These are phyloP conservation scores for Babyrousa celebensis DNA, from an alignment of 2,797 vertebrate genomes.

Conservation along the genomic window DNA sequence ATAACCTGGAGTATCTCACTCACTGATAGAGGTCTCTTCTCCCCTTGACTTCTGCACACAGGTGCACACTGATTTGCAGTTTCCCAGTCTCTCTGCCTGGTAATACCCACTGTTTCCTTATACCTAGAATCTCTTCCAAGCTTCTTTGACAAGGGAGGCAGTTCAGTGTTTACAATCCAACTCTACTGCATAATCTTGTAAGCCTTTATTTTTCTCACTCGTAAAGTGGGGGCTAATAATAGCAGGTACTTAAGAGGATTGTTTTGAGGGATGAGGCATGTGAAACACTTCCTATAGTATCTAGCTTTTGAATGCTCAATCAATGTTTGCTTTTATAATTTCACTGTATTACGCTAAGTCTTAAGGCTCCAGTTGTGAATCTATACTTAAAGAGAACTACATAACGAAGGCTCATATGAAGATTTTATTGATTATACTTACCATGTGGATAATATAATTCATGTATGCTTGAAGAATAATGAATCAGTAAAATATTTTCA, in stretches of 20 bases:
- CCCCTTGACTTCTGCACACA: not conserved
- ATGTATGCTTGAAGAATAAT: constrained; percentile 55
- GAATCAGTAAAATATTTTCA: not conserved
- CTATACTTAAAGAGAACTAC: not conserved
- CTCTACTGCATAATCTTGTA: not conserved
- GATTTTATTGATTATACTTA: constrained; percentile 15
- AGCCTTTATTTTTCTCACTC: not conserved
- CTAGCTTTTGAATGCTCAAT: not conserved
- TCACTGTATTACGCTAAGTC: not conserved
- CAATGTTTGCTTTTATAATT: not conserved
- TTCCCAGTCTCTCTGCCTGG: not conserved
- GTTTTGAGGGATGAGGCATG: constrained; percentile 16
- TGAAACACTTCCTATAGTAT: not conserved
- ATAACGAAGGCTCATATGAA: not conserved
- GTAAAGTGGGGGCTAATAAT: not conserved
- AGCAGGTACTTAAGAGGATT: not conserved
- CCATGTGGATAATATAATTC: constrained; percentile 30
- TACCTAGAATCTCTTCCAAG: not conserved
- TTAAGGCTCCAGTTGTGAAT: constrained; percentile 44
- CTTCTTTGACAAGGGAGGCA: not conserved
- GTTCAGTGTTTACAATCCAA: constrained; percentile 5
- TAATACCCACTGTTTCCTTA: not conserved
- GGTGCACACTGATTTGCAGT: not conserved
- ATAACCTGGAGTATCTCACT: not conserved
- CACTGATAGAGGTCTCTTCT: not conserved